Conservation (phyloP, 2,888 invertebrate genomes). For the Pyrochroa serraticornis region DNA sequence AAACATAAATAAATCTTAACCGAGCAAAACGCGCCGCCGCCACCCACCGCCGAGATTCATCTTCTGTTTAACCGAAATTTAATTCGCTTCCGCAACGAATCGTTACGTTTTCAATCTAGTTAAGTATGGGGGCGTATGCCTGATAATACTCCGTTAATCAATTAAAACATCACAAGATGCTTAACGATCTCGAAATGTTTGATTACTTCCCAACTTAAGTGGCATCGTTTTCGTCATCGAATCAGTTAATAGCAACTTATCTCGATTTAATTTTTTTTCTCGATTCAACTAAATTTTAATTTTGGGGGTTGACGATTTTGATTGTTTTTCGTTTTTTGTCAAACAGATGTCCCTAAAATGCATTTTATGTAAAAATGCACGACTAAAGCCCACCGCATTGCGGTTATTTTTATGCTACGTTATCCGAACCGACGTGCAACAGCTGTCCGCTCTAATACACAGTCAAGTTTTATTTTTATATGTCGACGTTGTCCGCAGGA, state of each 20-base stretch:
- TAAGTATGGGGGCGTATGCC: too few species aligned
- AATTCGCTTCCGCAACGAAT: too few species aligned
- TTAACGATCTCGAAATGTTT: too few species aligned
- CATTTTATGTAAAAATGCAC: conserved; percentile 42
- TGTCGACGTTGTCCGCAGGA: conserved; percentile 6
- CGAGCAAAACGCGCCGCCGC: too few species aligned
- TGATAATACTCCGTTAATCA: too few species aligned
- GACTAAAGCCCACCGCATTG: conserved; percentile 40
- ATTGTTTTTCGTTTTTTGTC: neutral
- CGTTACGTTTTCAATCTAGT: too few species aligned
- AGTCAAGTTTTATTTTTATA: conserved; percentile 21
- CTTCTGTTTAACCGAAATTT: too few species aligned
- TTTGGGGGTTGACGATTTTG: neutral
- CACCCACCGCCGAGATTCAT: too few species aligned
- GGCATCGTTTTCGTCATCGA: too few species aligned
- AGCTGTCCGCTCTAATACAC: conserved; percentile 33
- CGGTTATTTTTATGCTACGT: conserved; percentile 35
- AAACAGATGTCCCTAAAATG: conserved; percentile 39
- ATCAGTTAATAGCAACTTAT: too few species aligned
- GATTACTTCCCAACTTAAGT: too few species aligned
- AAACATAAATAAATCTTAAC: neutral
- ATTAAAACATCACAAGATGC: too few species aligned
- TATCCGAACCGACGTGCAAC: conserved; percentile 33
- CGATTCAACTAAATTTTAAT: neutral
- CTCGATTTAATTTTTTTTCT: neutral